Percentiles rank a stretch among this genome's conserved stretches.
These are phyloP conservation scores for Forbesichthys agassizii DNA, from an alignment of 2,113 vertebrate species.

Conservation along the genomic window DNA sequence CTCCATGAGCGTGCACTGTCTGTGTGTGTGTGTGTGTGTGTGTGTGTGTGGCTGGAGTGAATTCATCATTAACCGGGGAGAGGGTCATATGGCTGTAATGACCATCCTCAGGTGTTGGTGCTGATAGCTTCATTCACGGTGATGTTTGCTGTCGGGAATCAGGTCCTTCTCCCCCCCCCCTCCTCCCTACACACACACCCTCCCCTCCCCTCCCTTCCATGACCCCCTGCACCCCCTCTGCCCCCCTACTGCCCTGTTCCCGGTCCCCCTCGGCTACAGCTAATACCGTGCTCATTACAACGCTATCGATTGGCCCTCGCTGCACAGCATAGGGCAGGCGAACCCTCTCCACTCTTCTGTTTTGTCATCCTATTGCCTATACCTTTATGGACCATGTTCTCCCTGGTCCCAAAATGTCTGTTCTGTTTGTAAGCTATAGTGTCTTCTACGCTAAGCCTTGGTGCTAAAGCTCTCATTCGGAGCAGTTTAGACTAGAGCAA, in stretches of 20 bases:
- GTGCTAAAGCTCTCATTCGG: too few relatives aligned
- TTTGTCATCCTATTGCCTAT: conserved; percentile 24
- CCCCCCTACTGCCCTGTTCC: conserved; percentile 51
- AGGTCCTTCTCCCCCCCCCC: conserved; percentile 23
- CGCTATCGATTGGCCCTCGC: conserved; percentile 64
- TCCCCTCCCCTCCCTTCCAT: conserved; percentile 33
- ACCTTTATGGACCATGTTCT: conserved; percentile 25
- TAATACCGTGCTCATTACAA: conserved; percentile 74
- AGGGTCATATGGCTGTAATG: conserved; percentile 66
- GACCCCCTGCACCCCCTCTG: conserved; percentile 52
- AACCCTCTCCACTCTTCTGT: conserved; percentile 54
- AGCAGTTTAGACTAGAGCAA: too few relatives aligned
- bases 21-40: conserved; percentile 26
- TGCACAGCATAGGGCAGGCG: conserved; percentile 64
- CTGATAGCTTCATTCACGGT: conserved; percentile 56
- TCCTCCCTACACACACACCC: background rate
- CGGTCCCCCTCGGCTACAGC: conserved; percentile 67
- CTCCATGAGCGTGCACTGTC: conserved; percentile 14
- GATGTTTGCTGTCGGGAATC: conserved; percentile 75
- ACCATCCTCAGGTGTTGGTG: conserved; percentile 69
- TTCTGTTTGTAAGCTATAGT: conserved; percentile 13
- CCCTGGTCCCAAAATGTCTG: conserved; percentile 46
- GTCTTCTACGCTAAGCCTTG: too few relatives aligned
- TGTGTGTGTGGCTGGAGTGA: conserved; percentile 35
- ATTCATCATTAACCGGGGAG: conserved; percentile 51